These are phyloP conservation scores for Herminia tarsipennalis DNA, from an alignment of 2,888 invertebrate species.

Conservation along the genomic window DNA sequence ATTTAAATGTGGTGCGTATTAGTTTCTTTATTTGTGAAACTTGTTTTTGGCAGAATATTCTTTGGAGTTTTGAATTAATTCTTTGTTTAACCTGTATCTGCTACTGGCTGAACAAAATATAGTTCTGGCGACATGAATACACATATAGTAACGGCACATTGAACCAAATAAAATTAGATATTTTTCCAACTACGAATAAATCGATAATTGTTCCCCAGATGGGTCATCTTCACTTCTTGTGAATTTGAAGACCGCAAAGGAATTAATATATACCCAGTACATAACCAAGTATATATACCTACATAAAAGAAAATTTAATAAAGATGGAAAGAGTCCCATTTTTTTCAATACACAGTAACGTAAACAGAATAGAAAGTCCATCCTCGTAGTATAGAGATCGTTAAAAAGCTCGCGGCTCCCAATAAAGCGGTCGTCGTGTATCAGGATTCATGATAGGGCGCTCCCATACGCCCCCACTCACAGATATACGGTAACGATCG, in stretches of 20 bases:
- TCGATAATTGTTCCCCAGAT: too few relatives aligned
- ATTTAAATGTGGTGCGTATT: slow-evolving; percentile 8
- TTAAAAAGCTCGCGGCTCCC: slow-evolving; percentile 63
- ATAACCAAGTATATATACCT: neutral
- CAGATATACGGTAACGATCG: slow-evolving; percentile 83
- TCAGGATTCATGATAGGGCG: slow-evolving; percentile 83
- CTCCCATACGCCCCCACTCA: slow-evolving; percentile 74
- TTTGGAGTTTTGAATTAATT: too few relatives aligned
- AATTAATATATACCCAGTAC: too few relatives aligned
- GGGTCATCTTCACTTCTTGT: too few relatives aligned
- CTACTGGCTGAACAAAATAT: too few relatives aligned
- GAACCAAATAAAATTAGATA: too few relatives aligned
- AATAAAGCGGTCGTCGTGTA: slow-evolving; percentile 72
- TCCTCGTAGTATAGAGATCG: slow-evolving; percentile 38
- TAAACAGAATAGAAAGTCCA: slow-evolving; percentile 39
- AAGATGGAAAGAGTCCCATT: neutral
- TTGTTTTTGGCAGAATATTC: too few relatives aligned
- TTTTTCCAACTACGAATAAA: too few relatives aligned
- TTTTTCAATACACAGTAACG: slow-evolving; percentile 9
- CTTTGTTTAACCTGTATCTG: too few relatives aligned
- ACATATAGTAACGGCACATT: too few relatives aligned
- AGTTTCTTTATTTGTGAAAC: slow-evolving; percentile 4
- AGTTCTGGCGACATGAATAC: too few relatives aligned
- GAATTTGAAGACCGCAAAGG: too few relatives aligned
- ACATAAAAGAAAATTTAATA: neutral